Base-by-base conservation (phyloP, 92 coral and sea anemone species). In the Palythoa grandiflora region DNA sequence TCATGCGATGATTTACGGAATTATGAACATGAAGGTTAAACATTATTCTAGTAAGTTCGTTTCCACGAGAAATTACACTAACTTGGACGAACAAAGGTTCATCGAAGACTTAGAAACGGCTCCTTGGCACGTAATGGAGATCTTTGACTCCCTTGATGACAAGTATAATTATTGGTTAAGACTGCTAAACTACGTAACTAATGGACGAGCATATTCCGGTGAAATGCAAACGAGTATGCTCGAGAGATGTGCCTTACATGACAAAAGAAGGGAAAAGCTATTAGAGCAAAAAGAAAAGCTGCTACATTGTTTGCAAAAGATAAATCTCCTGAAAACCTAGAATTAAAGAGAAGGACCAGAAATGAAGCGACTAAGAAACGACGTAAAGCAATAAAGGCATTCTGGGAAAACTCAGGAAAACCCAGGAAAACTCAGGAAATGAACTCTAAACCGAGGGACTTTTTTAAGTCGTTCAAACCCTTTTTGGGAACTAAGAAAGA, bases 61-160 rank as follows among this genome's bases (percentile, higher is more conserved):
- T 17, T 63, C 70, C 70, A 63, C 37, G 28, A 63, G 37, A 63
- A 63, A 63, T 63, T 63, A 63, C 2, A 52, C 76, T 11, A 72
- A 37, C 53, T 12, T 72, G 70, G 38, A 79, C 16, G 38, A 79
- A 79, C 85, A 79, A 53, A n/a, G 40, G 37, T 63, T 63, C 70
- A 63, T 17, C 1, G 71, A 63, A 28, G 75, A 81, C 28, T 28
- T 28, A 28, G 28, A 28, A 28, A 28, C 28, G 28, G 28, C 28
- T 0, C 28, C 28, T 0, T 28, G 28, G 28, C 28, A 28, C 28
- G 28, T 28, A 28, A 28, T 28, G 28, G 28, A 28, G 28, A 28
- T 28, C 28, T 28, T 28, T 28, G 28, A 28, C 28, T 28, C 28
- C 28, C 28, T 28, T 28, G 28, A 28, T 28, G 28, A 0, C 28